Conservation (phyloP, 2,888 invertebrate species). For the Sinhomidia bicolor region DNA sequence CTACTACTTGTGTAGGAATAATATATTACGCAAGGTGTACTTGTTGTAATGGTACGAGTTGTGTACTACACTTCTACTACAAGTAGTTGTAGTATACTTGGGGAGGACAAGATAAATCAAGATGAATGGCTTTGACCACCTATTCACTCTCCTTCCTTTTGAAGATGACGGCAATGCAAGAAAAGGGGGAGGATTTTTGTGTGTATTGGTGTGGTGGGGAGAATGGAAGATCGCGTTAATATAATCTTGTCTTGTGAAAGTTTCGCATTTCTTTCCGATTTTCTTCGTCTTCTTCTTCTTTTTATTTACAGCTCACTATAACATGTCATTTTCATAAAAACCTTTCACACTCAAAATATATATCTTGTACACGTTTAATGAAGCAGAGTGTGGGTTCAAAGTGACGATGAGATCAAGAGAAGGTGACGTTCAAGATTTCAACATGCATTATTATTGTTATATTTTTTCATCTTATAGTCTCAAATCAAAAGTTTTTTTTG, state of each 20-base stretch:
- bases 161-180: conserved; percentile 24
- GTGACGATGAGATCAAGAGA: conserved; percentile 1
- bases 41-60: conserved; percentile 8
- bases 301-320: not conserved
- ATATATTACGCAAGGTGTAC: conserved; percentile 16
- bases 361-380: not conserved
- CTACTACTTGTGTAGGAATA: conserved; percentile 24
- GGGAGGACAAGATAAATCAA: conserved; percentile 72
- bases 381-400: conserved; percentile 4
- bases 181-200: conserved; percentile 16
- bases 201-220: not conserved
- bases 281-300: no score
- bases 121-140: conserved; percentile 68
- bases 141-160: conserved; percentile 35
- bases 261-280: not conserved
- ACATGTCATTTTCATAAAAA: not conserved
- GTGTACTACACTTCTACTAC: no score
- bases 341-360: not conserved
- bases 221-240: conserved; percentile 15
- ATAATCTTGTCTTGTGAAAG: conserved; percentile 37
- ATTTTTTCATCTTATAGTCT: not conserved
- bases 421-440: conserved; percentile 3
- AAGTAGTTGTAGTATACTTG: not conserved
- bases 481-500: not conserved
- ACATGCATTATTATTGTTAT: no score